These are phyloP conservation scores for Oophaga sylvatica DNA, from an alignment of 2,797 vertebrate species.

Conservation along the genomic window DNA sequence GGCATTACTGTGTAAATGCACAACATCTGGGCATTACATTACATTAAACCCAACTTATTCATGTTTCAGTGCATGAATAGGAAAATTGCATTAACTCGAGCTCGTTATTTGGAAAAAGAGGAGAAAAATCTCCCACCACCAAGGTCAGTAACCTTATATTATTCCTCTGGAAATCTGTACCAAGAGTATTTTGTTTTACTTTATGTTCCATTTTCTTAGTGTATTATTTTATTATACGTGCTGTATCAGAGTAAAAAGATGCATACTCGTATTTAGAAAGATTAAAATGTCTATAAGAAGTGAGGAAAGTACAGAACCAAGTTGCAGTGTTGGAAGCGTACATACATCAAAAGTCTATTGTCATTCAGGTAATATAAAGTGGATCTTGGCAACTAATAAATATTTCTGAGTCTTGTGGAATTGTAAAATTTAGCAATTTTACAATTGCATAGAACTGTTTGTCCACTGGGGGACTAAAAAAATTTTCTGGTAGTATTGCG, in stretches of 20 bases:
- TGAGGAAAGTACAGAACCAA: no score
- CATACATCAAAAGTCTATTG: no score
- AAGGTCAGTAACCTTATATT: constrained; percentile 77
- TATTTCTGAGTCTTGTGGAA: no score
- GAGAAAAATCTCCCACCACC: constrained; percentile 89
- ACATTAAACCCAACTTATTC: constrained; percentile 23
- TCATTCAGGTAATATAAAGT: no score
- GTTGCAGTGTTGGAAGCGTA: no score
- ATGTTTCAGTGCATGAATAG: constrained; percentile 83
- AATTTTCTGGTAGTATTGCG: not conserved
- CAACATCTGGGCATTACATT: constrained; percentile 13
- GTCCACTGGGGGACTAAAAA: not conserved
- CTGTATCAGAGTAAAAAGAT: no score
- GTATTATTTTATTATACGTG: not conserved
- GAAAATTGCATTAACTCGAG: constrained; percentile 88
- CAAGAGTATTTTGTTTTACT: not conserved
- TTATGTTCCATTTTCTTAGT: not conserved
- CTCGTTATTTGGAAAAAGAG: constrained; percentile 92
- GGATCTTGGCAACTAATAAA: no score
- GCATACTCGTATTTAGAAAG: no score
- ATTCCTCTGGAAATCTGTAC: constrained; percentile 11
- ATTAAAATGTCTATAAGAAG: no score
- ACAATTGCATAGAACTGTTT: not conserved
- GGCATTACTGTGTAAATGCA: not conserved
- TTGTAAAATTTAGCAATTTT: no score